Evolutionary conservation across 2,888 invertebrate species (phyloP).

Genomic region (Lasioglossum marginatum): DNA sequence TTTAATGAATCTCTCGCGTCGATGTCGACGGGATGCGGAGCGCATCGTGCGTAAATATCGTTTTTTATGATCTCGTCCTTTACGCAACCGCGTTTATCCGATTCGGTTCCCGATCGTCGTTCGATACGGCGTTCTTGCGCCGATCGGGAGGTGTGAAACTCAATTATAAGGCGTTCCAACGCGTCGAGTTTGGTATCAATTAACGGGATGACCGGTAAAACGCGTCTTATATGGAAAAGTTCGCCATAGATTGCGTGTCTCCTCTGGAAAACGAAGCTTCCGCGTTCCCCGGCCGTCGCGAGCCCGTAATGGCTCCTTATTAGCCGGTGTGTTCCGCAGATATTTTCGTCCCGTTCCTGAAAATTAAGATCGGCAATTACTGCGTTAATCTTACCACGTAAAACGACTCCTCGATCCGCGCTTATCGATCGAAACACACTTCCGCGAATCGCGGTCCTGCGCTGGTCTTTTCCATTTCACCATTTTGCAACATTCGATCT

Average conservation of each 20-base stretch:
- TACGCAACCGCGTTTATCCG: slow-evolving; percentile 29
- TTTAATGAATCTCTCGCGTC: background rate
- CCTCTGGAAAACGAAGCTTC: slow-evolving; percentile 40
- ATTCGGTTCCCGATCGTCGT: slow-evolving; percentile 49
- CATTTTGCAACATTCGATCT: background rate
- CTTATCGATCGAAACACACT: background rate
- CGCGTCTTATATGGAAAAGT: slow-evolving; percentile 49
- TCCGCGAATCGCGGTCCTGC: background rate
- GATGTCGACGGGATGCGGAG: background rate
- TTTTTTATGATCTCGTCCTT: slow-evolving; percentile 28
- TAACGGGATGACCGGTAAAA: slow-evolving; percentile 49
- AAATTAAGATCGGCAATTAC: background rate
- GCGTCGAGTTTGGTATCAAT: slow-evolving; percentile 64
- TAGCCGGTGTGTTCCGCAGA: background rate
- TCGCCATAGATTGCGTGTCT: slow-evolving; percentile 27
- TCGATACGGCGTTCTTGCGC: slow-evolving; percentile 41
- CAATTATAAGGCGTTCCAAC: slow-evolving; percentile 20
- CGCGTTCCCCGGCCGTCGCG: slow-evolving; percentile 27
- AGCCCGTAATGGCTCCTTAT: background rate
- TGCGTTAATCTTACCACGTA: background rate
- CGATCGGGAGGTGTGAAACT: slow-evolving; percentile 44
- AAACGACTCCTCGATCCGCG: background rate
- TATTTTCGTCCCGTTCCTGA: slow-evolving; percentile 28
- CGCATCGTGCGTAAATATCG: slow-evolving; percentile 7
- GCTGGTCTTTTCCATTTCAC: background rate